Base-by-base conservation (phyloP, 1,140 invertebrate genomes). In the Cotesia glomerata region DNA sequence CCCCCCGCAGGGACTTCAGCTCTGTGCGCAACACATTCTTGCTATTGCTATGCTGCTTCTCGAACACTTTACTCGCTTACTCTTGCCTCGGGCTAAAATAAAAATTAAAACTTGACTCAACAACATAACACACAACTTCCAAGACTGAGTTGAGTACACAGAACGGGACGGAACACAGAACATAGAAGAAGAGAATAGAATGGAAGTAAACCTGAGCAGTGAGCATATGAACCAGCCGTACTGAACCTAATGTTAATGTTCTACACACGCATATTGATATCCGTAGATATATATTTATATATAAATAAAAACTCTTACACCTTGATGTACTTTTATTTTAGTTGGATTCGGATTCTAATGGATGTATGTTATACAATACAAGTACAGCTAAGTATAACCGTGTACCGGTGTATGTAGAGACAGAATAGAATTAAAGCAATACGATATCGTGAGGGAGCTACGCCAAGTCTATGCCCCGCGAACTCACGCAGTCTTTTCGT, bases 51-150 rank as follows among this genome's bases (percentile, higher is more conserved):
- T 45, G 39, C 39, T 45, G 39, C 39, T 45, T 45, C 39, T 45
- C 39, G 7, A 9, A 45, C 39, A 45, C 39, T 45, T 67, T 11
- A 36, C 54, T 68, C 58, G 13, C 52, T 62, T 56, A 11, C 54
- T 61, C 77, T 80, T 74, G 78, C 79, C 76, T 73, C 75, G 54
- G 74, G 77, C 79, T 78, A 81, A 80, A 80, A 81, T 81, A 83
- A 81, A 80, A 81, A 81, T 65, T 74, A 61, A 58, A 74, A 39
- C n/a, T 32, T 51, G 4, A 62, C 59, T 13, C 59, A 56, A 56
- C 59, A 56, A 56, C 39, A 45, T 11, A 45, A 45, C 39, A 45
- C 39, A 45, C 39, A 45, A 45, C 39, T 45, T 45, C 39, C 39
- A 45, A 45, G 39, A 45, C 39, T 9, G 39, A 45, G 5, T n/a